Percentiles rank a stretch among this genome's conserved stretches.
Evolutionary conservation across 2,888 invertebrate genomes (phyloP).

Genomic region (Herminia tarsipennalis): DNA sequence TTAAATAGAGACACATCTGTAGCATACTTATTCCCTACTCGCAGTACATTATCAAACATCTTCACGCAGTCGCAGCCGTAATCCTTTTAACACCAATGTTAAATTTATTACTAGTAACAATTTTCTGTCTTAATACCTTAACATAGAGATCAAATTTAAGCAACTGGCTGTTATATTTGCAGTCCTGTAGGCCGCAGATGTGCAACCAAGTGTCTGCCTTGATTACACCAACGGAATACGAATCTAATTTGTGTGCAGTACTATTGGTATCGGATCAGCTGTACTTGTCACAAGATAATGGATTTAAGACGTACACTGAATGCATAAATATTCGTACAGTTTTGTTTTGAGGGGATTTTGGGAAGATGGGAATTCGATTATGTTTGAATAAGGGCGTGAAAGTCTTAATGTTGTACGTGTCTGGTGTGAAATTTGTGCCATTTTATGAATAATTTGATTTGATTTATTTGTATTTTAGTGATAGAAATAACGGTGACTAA

Average conservation of each 20-base stretch:
- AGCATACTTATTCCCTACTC: constrained; percentile 13
- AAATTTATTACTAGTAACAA: constrained; percentile 11
- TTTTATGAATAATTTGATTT: constrained; percentile 4
- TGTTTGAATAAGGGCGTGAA: constrained; percentile 31
- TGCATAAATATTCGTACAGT: constrained; percentile 48
- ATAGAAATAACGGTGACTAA: not conserved
- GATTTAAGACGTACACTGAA: constrained; percentile 62
- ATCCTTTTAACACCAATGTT: constrained; percentile 58
- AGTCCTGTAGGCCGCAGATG: constrained; percentile 67
- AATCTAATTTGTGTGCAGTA: constrained; percentile 73
- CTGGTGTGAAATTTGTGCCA: not conserved
- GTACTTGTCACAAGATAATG: constrained; percentile 68
- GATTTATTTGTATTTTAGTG: not conserved
- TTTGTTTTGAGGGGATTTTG: constrained; percentile 52
- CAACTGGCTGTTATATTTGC: constrained; percentile 28
- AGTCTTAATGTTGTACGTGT: constrained; percentile 29
- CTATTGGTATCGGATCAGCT: constrained; percentile 61
- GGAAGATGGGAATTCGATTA: constrained; percentile 51
- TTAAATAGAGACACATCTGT: constrained; percentile 11
- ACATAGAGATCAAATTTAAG: constrained; percentile 45
- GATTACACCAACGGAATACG: constrained; percentile 74
- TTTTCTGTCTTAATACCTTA: constrained; percentile 17
- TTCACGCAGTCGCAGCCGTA: constrained; percentile 51
- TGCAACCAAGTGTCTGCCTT: constrained; percentile 74
- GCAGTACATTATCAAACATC: constrained; percentile 33